Conservation (phyloP, 2,888 invertebrate genomes). For the Hoplodrina ambigua region DNA sequence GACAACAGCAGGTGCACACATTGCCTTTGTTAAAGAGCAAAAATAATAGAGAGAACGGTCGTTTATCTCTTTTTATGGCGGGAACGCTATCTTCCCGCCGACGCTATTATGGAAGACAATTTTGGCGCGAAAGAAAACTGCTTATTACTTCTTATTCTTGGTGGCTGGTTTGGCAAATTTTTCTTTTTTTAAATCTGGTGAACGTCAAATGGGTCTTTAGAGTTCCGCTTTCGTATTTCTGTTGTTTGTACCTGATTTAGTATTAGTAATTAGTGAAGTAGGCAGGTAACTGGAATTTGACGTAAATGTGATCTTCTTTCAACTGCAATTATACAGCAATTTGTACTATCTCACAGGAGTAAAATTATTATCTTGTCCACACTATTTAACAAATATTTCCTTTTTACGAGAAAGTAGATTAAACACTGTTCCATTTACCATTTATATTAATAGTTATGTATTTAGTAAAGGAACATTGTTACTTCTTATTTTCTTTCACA, state of each 20-base stretch:
- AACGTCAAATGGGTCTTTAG: conserved; percentile 51
- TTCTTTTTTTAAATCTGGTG: conserved; percentile 58
- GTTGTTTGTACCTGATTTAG: conserved; percentile 40
- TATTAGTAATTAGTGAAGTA: conserved; percentile 41
- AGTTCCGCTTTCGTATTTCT: conserved; percentile 48
- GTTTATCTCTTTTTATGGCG: conserved; percentile 91
- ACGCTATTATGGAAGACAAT: conserved; percentile 90
- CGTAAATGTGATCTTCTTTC: too few relatives aligned
- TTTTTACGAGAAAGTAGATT: neutral
- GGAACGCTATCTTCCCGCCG: conserved; percentile 87
- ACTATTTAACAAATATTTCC: neutral
- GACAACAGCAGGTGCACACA: conserved; percentile 88
- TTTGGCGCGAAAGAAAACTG: conserved; percentile 91
- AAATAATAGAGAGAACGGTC: conserved; percentile 90
- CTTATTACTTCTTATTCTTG: conserved; percentile 90
- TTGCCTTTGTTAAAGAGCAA: conserved; percentile 89
- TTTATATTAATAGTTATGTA: neutral
- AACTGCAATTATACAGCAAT: too few relatives aligned
- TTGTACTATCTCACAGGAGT: too few relatives aligned
- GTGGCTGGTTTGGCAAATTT: conserved; percentile 78
- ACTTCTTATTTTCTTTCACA: conserved; percentile 48
- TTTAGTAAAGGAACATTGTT: conserved; percentile 19
- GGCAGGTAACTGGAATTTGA: neutral
- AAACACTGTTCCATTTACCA: too few relatives aligned
- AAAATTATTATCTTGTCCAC: neutral